Conservation (phyloP, 2,797 vertebrate genomes). For the Streptopelia turtur region DNA sequence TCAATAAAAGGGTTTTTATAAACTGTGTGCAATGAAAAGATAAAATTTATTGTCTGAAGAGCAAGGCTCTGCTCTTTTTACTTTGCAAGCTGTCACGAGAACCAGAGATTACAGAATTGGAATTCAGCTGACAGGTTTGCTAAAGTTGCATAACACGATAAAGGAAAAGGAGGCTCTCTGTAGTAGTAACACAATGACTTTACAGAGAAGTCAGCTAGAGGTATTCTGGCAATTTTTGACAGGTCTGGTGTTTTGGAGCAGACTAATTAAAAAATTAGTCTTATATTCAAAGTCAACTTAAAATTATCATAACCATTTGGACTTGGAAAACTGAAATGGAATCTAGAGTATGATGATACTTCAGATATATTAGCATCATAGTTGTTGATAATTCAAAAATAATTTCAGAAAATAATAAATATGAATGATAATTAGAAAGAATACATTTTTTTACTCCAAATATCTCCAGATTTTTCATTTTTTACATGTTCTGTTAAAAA, state of each 20-base stretch:
- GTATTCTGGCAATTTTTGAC: neutral
- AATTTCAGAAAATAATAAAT: neutral
- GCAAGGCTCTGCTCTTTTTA: constrained; percentile 6
- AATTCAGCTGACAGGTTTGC: constrained; percentile 31
- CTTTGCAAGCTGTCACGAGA: constrained; percentile 7
- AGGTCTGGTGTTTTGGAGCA: neutral
- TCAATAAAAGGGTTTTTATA: neutral
- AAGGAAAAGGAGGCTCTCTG: neutral
- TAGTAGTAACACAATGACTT: neutral
- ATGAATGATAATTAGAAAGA: neutral
- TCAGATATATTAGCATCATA: neutral
- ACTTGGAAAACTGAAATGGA: neutral
- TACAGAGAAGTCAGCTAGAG: neutral
- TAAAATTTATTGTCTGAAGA: constrained; percentile 15
- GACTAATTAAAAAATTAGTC: neutral
- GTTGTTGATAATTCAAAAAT: neutral
- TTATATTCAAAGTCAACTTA: neutral
- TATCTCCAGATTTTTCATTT: neutral
- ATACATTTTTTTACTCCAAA: neutral
- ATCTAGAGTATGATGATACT: neutral
- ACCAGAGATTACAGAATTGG: neutral
- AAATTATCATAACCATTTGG: neutral
- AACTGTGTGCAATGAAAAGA: neutral
- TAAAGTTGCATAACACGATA: constrained; percentile 39
- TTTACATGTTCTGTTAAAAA: neutral